phyloP scores from a whole-genome alignment of 2,113 vertebrate species.

The Procapra przewalskii region DNA sequence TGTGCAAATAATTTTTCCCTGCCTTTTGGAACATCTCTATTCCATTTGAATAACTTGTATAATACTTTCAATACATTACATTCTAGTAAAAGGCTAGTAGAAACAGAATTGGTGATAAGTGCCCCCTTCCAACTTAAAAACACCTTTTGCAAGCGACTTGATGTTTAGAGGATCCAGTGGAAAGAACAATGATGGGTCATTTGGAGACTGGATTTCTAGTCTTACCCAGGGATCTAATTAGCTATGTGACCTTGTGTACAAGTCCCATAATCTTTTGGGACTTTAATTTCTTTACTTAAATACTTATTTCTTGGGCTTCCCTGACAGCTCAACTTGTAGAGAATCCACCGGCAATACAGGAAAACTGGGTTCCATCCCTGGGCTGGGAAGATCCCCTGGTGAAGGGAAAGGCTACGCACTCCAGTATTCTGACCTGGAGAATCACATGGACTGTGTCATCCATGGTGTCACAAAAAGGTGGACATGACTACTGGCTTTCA shows the following conservation, averaged over 20 bases:
- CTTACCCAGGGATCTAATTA: not conserved
- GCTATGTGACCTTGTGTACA: not conserved
- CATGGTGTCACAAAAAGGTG: not conserved
- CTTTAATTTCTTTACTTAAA: not conserved
- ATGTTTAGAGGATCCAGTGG: not conserved
- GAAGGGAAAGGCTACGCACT: not conserved
- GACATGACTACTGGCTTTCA: fast-evolving
- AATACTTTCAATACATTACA: not conserved
- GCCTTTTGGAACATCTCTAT: not conserved
- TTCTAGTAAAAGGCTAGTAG: not conserved
- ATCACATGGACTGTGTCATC: not conserved
- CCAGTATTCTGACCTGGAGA: not conserved
- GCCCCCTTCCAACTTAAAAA: not conserved
- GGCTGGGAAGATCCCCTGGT: not conserved
- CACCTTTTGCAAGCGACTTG: not conserved
- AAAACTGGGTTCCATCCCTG: not conserved
- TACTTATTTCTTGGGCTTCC: not conserved
- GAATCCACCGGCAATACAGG: fast-evolving
- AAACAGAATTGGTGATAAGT: not conserved
- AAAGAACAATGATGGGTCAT: not conserved
- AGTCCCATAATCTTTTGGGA: not conserved
- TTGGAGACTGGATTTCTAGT: not conserved
- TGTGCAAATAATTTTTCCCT: not conserved
- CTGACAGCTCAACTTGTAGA: not conserved
- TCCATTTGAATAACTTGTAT: not conserved